Conservation (phyloP, 2,113 vertebrate genomes). For the Pionites leucogaster region DNA sequence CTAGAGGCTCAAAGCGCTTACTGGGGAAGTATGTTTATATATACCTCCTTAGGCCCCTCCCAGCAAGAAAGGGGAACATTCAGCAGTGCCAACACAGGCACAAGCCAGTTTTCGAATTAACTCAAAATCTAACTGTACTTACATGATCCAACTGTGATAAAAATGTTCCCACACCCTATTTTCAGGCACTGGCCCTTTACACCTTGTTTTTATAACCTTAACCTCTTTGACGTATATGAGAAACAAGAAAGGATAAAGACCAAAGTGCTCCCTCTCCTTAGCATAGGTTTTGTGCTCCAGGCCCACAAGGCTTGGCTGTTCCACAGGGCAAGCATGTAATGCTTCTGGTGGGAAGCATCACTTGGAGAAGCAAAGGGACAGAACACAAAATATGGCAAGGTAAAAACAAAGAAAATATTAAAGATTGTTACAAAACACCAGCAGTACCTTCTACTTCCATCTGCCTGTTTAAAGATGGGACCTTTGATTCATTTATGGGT, state of each 20-base stretch:
- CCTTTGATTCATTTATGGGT: neutral
- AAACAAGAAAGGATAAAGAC: neutral
- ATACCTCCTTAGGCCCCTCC: neutral
- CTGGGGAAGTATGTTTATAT: neutral
- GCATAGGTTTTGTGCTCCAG: neutral
- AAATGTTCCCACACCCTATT: neutral
- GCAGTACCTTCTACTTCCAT: neutral
- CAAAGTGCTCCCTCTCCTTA: neutral
- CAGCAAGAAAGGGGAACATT: neutral
- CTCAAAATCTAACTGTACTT: neutral
- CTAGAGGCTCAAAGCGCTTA: neutral
- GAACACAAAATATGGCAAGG: neutral
- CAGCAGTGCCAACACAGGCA: neutral
- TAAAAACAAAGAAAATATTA: neutral
- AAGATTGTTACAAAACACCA: neutral
- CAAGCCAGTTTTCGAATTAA: neutral
- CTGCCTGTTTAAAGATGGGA: neutral
- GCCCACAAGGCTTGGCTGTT: neutral
- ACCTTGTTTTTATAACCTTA: neutral
- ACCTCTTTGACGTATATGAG: neutral
- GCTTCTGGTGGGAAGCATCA: fast-evolving
- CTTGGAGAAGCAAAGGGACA: neutral
- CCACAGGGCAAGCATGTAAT: fast-evolving
- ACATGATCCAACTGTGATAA: neutral
- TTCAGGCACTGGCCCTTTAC: neutral